Base-by-base conservation (phyloP, 2,797 vertebrate species). In the Scolopax bukidnonensis region DNA sequence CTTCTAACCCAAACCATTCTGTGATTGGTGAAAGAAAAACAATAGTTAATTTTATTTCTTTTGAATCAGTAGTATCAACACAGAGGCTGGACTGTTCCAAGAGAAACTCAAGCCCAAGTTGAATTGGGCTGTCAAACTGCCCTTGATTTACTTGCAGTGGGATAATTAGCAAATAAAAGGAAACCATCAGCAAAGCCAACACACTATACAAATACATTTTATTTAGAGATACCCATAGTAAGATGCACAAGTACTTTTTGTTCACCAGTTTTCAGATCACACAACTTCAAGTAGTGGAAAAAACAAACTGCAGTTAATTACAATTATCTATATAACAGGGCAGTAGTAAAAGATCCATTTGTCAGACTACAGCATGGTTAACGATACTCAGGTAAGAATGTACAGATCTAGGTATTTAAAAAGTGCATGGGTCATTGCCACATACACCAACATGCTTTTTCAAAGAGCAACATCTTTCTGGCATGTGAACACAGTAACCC, bases 151-250 rank as follows among this genome's bases (percentile, higher is more conserved):
- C 41, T 11, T 86, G 41, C 30, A 80, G 11, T 5, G 15, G 27
- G 17, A 32, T 27, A 21, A 76, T 21, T 25, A 71, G 8, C 23
- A 89, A 83, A 73, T 33, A 23, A 69, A 81, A 50, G 33, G 19
- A 91, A 93, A 54, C 13, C 24, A 92, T 23, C 11, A 12, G 30
- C 33, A n/a, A 91, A 75, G 30, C 54, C 65, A 78, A 69, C 57
- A 61, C 85, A 88, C 96, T 95, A 95, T 89, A 96, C 90, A 96
- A 97, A 96, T 96, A 95, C 92, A 74, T 95, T 97, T 97, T 96
- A 96, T 95, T 97, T 81, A 86, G 92, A 92, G 91, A 97, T 91
- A 95, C 47, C 40, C 92, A 96, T 87, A 95, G 13, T 89, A 91
- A 91, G 79, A 95, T 94, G 93, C 94, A 96, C 89, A 96, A 94